phyloP scores from a whole-genome alignment of 2,113 vertebrate species.

The Aegithalos caudatus region DNA sequence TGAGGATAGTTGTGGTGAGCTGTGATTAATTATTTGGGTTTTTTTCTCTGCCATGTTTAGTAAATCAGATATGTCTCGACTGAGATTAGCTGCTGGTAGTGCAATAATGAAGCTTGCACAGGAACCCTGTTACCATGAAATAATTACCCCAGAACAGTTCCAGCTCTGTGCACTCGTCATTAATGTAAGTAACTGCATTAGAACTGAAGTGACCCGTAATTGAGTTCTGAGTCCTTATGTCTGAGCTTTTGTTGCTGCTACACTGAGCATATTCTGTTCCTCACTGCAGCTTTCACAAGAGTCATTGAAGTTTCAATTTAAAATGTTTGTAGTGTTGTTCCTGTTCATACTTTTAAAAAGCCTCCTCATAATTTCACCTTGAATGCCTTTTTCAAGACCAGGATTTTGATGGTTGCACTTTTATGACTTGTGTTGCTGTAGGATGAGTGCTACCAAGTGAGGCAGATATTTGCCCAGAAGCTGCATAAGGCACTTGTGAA shows the following conservation, averaged over 20 bases:
- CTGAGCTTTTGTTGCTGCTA: neutral
- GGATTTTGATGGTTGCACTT: neutral
- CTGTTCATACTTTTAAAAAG: neutral
- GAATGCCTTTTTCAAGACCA: neutral
- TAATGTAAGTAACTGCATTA: conserved; percentile 84
- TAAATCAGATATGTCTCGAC: conserved; percentile 99
- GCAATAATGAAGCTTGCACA: conserved; percentile 99
- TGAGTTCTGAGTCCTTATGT: neutral
- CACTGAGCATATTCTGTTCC: neutral
- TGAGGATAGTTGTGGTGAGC: neutral
- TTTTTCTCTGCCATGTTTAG: conserved; percentile 71
- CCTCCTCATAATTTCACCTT: neutral
- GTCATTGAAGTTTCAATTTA: neutral
- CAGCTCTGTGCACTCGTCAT: conserved; percentile 98
- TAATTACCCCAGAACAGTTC: conserved; percentile 98
- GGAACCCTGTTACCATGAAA: conserved; percentile 99
- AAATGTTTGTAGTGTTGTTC: neutral
- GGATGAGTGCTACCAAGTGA: conserved; percentile 99
- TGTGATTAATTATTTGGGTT: neutral
- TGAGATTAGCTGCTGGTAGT: conserved; percentile 94
- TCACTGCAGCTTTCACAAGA: neutral
- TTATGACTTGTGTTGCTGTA: conserved; percentile 52
- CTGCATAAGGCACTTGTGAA: conserved; percentile 95
- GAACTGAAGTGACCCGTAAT: neutral
- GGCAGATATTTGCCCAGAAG: conserved; percentile 98